Conservation (phyloP, 1,140 invertebrate genomes). For the Macrobrachium rosenbergii region DNA sequence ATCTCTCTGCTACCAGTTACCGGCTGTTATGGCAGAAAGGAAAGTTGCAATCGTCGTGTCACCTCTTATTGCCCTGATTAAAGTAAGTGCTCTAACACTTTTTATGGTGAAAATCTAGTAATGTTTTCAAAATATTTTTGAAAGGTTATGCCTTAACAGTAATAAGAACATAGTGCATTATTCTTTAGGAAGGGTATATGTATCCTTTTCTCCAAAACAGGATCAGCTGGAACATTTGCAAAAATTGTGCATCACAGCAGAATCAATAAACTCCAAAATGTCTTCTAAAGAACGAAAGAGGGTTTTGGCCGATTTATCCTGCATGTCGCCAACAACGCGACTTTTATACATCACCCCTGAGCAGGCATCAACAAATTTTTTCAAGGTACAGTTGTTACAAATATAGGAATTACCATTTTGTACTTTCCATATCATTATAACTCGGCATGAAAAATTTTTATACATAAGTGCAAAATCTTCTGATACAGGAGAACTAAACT, state of each 20-base stretch:
- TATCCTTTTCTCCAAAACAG: conserved; percentile 61
- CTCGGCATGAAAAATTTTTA: not conserved
- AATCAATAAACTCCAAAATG: conserved; percentile 92
- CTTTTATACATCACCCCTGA: conserved; percentile 95
- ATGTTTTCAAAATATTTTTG: conserved; percentile 16
- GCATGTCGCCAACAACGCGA: conserved; percentile 79
- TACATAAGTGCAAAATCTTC: too few species aligned
- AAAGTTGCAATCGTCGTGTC: conserved; percentile 79
- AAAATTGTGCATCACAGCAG: conserved; percentile 79
- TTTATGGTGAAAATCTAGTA: not conserved
- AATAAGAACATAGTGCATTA: too few species aligned
- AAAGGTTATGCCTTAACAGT: not conserved
- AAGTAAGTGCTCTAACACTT: conserved; percentile 68
- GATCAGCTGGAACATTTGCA: conserved; percentile 75
- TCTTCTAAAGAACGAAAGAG: conserved; percentile 78
- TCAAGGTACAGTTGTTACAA: conserved; percentile 73
- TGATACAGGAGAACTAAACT: too few species aligned
- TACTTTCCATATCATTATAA: not conserved
- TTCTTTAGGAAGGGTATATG: too few species aligned
- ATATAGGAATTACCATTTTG: not conserved
- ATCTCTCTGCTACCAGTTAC: conserved; percentile 81
- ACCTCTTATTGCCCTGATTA: conserved; percentile 80
- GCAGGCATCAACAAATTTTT: conserved; percentile 83
- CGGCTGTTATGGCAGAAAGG: conserved; percentile 74
- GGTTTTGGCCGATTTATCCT: conserved; percentile 82